Evolutionary conservation across 2,113 vertebrate species (phyloP).

Genomic region (Nothobranchius furzeri): DNA sequence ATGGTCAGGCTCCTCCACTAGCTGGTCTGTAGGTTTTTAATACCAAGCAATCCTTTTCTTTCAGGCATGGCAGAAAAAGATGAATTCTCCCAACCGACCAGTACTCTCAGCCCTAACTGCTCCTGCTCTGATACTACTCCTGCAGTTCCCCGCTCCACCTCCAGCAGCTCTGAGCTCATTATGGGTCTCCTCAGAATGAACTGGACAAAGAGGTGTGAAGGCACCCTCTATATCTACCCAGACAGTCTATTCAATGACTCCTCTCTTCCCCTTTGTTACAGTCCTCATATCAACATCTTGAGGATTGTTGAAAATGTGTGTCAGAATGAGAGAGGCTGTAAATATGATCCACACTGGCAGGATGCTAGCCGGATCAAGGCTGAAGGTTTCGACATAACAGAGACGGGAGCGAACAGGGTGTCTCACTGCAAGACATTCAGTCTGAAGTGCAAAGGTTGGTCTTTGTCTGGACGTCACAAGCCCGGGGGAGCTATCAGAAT

Average conservation of each 20-base stretch:
- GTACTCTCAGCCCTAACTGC: not conserved
- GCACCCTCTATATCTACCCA: not conserved
- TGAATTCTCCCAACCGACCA: not conserved
- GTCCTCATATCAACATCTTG: rapidly evolving
- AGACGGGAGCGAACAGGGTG: rapidly evolving
- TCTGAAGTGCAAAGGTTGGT: conserved; percentile 55
- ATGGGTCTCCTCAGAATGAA: not conserved
- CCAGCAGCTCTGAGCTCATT: rapidly evolving
- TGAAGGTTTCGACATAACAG: not conserved
- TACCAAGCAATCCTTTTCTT: no score
- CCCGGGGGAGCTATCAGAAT: no score
- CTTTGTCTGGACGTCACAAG: no score
- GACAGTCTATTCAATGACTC: rapidly evolving
- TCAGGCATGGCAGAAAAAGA: no score
- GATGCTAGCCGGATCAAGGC: rapidly evolving
- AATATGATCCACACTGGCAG: rapidly evolving
- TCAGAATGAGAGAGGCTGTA: conserved; percentile 8
- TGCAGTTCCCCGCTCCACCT: rapidly evolving
- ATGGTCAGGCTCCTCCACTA: no score
- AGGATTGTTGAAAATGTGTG: not conserved
- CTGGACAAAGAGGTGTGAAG: conserved; percentile 2
- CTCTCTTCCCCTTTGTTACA: not conserved
- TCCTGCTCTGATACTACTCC: not conserved
- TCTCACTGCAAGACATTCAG: rapidly evolving
- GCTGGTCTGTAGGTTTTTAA: no score